These are phyloP conservation scores for Neoascia interrupta DNA, from an alignment of 2,888 invertebrate genomes.

Conservation along the genomic window DNA sequence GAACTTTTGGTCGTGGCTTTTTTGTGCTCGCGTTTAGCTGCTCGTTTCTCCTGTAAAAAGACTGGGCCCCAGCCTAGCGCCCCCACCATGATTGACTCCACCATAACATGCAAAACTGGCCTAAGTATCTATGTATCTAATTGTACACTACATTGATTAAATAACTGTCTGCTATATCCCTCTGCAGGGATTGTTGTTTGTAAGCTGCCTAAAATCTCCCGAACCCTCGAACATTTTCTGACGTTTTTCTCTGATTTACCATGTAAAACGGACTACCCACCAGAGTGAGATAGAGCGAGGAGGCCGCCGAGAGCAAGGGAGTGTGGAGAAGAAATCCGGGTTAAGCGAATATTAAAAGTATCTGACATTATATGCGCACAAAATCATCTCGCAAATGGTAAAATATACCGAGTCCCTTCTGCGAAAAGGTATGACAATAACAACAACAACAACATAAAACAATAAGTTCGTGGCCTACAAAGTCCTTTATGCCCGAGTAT, in stretches of 20 bases:
- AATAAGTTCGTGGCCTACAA: conserved; percentile 51
- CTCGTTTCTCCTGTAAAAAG: no score
- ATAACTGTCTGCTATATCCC: conserved; percentile 24
- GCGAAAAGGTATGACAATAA: conserved; percentile 29
- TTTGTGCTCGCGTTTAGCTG: no score
- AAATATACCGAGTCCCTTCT: conserved; percentile 41
- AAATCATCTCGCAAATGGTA: conserved; percentile 52
- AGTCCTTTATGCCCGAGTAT: conserved; percentile 34
- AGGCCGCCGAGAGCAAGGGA: background rate
- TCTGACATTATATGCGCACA: conserved; percentile 62
- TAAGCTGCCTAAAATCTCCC: conserved; percentile 11
- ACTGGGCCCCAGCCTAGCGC: no score
- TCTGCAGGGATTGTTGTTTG: conserved; percentile 25
- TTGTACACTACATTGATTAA: conserved; percentile 34
- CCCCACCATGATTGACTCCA: background rate
- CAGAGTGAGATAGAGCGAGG: background rate
- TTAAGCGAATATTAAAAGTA: conserved; percentile 60
- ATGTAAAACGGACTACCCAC: conserved; percentile 1
- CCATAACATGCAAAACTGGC: background rate
- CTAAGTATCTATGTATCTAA: conserved; percentile 14
- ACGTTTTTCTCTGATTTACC: background rate
- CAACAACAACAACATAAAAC: conserved; percentile 39
- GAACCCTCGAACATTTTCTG: background rate
- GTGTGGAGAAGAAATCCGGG: conserved; percentile 26
- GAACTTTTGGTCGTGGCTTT: no score